phyloP scores from a whole-genome alignment of 2,113 vertebrate species.

The Sylvia atricapilla region DNA sequence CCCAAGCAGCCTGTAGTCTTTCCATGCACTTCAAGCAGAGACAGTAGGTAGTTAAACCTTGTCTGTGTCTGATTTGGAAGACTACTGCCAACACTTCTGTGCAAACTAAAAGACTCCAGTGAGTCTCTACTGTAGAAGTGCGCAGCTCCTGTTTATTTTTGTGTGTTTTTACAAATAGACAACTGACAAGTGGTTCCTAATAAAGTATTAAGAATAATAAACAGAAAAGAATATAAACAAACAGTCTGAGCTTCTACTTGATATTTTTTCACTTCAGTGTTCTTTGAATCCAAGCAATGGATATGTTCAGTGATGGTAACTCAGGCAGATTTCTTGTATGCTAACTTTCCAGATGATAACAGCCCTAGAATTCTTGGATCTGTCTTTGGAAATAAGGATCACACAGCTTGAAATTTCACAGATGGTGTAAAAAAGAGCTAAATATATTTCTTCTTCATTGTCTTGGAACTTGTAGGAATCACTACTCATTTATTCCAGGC shows the following conservation, averaged over 20 bases:
- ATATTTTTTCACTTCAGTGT: not conserved
- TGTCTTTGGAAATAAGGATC: not conserved
- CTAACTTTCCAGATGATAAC: not conserved
- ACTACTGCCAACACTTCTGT: not conserved
- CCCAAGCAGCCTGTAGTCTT: not conserved
- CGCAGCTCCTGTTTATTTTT: not conserved
- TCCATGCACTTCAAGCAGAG: not conserved
- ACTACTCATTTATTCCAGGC: not conserved
- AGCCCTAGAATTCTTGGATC: not conserved
- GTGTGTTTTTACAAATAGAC: not conserved
- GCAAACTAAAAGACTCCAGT: not conserved
- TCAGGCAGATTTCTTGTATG: not conserved
- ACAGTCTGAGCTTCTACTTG: not conserved
- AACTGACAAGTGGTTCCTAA: not conserved
- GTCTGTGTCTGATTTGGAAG: not conserved
- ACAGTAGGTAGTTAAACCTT: not conserved
- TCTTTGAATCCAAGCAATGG: not conserved
- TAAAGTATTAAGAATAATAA: not conserved
- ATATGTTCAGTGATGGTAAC: not conserved
- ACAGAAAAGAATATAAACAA: not conserved
- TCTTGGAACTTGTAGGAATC: not conserved
- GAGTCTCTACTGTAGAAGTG: not conserved
- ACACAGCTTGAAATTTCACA: not conserved
- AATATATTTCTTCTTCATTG: not conserved
- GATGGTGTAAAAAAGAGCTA: not conserved